phyloP scores from a whole-genome alignment of 2,888 invertebrate species.

The Drosophila trichaetosa region DNA sequence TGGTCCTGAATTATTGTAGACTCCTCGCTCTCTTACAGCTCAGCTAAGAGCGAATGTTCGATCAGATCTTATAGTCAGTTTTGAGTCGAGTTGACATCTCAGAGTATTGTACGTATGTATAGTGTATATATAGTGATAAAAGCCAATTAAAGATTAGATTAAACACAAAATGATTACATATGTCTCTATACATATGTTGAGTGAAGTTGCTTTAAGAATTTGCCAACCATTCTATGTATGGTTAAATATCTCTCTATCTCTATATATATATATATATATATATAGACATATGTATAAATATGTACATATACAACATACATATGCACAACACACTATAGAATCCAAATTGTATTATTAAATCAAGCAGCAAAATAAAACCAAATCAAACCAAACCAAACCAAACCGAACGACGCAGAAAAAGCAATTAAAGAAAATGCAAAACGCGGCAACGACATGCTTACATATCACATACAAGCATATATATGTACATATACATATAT shows the following conservation, averaged over 20 bases:
- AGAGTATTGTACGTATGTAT: too few relatives aligned
- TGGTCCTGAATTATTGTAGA: neutral
- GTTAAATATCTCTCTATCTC: neutral
- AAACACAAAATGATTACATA: conserved; percentile 23
- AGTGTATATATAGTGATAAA: neutral
- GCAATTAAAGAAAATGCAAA: conserved; percentile 49
- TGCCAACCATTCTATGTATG: neutral
- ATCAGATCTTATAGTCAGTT: neutral
- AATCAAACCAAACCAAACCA: conserved; percentile 33
- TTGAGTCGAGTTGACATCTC: neutral
- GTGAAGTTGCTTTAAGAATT: conserved; percentile 12
- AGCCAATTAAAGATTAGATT: conserved; percentile 35
- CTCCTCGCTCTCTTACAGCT: neutral
- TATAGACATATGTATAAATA: neutral
- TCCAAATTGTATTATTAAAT: conserved; percentile 37
- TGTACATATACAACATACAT: neutral
- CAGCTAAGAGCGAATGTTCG: neutral
- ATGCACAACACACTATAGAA: conserved; percentile 5
- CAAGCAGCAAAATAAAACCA: conserved; percentile 25
- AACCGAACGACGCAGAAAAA: conserved; percentile 46
- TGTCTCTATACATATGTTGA: neutral
- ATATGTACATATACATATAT: conserved; percentile 1
- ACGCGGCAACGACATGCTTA: conserved; percentile 11
- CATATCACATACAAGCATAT: conserved; percentile 1
- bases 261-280: neutral